These are phyloP conservation scores for Premnoplex brunnescens DNA, from an alignment of 2,797 vertebrate genomes.

Conservation along the genomic window DNA sequence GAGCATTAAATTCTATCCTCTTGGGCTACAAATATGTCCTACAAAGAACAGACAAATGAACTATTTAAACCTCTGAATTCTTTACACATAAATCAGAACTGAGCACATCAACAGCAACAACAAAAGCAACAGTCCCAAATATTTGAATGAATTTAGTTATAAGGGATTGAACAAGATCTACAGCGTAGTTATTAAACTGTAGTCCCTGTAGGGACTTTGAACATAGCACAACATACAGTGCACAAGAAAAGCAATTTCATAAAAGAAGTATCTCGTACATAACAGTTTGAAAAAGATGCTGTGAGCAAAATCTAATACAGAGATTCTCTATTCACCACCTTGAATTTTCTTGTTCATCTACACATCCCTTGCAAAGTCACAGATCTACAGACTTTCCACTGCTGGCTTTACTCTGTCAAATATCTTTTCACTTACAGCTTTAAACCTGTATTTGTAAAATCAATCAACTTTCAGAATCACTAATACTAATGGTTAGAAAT, in stretches of 20 bases:
- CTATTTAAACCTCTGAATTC: slow-evolving; percentile 32
- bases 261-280: background rate
- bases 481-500: background rate
- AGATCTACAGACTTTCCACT: background rate
- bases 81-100: slow-evolving; percentile 18
- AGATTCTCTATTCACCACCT: background rate
- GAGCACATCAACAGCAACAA: background rate
- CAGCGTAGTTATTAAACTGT: slow-evolving; percentile 1
- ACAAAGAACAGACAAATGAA: slow-evolving; percentile 30
- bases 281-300: slow-evolving; percentile 26
- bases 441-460: background rate
- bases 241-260: slow-evolving; percentile 45
- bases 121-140: slow-evolving; percentile 15
- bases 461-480: background rate
- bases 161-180: background rate
- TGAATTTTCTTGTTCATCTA: background rate
- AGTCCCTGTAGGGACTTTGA: slow-evolving; percentile 18
- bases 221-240: background rate
- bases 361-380: background rate
- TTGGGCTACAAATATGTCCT: background rate
- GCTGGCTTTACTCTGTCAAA: background rate
- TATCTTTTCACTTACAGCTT: background rate
- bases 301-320: background rate
- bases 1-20: slow-evolving; percentile 22
- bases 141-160: slow-evolving; percentile 40